Evolutionary conservation across 2,888 invertebrate genomes (phyloP).

Genomic region (Serripes groenlandicus): DNA sequence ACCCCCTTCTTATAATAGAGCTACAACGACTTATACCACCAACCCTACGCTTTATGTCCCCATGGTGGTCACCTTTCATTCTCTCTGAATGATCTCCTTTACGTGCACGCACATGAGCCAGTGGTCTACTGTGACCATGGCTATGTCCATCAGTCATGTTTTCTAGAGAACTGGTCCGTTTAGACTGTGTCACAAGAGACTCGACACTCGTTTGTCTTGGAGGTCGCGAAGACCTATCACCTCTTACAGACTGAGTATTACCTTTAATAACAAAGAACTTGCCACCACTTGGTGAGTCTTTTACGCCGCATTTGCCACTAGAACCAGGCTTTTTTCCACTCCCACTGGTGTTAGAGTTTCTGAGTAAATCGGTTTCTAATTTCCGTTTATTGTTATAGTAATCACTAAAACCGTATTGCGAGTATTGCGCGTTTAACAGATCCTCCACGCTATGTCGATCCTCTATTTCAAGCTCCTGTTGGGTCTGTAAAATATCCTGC

Average conservation of each 20-base stretch:
- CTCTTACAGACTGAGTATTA: constrained; percentile 49
- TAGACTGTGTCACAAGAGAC: constrained; percentile 62
- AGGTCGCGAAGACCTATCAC: constrained; percentile 56
- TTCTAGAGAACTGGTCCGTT: constrained; percentile 77
- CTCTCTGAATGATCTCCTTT: constrained; percentile 60
- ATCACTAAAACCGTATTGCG: constrained; percentile 40
- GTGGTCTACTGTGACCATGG: constrained; percentile 43
- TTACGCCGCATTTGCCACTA: constrained; percentile 14
- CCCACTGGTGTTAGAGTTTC: constrained; percentile 26
- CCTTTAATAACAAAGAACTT: constrained; percentile 77
- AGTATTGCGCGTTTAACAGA: constrained; percentile 69
- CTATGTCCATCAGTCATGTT: constrained; percentile 71
- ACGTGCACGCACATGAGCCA: constrained; percentile 53
- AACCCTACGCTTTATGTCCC: constrained; percentile 57
- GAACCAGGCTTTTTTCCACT: constrained; percentile 20
- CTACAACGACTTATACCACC: constrained; percentile 65
- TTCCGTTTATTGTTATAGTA: constrained; percentile 44
- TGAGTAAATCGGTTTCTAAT: constrained; percentile 32
- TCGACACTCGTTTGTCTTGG: constrained; percentile 68
- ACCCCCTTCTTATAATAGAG: constrained; percentile 87
- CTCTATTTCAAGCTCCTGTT: constrained; percentile 80
- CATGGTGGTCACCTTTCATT: constrained; percentile 56
- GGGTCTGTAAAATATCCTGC: constrained; percentile 78
- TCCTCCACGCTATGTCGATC: constrained; percentile 82
- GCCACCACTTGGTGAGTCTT: constrained; percentile 68